A percentile compares a stretch with the other conserved stretches of the same genome.
Conservation (phyloP, 2,888 invertebrate genomes). For the Ophion costatus region DNA sequence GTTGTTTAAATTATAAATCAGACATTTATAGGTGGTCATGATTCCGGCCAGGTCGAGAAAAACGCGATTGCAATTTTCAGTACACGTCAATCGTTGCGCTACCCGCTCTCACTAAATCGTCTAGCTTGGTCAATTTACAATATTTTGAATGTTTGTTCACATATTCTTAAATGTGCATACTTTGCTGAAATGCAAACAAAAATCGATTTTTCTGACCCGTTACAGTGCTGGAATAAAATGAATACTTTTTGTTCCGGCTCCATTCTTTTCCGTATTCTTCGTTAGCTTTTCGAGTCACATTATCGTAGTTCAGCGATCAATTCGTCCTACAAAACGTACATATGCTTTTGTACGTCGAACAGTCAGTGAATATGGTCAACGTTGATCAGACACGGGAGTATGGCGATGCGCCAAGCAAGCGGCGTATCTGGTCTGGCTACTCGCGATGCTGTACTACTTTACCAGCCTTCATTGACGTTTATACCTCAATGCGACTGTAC, state of each 20-base stretch:
- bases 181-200: too few relatives aligned
- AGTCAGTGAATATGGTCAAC: slow-evolving; percentile 54
- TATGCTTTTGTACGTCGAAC: neutral
- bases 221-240: too few relatives aligned
- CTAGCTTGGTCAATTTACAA: too few relatives aligned
- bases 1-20: too few relatives aligned
- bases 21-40: too few relatives aligned
- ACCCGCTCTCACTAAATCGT: too few relatives aligned
- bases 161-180: too few relatives aligned
- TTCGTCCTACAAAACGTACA: neutral
- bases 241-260: neutral
- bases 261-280: neutral
- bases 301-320: neutral
- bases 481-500: slow-evolving; percentile 1
- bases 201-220: too few relatives aligned
- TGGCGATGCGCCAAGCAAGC: slow-evolving; percentile 39
- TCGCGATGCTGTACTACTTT: slow-evolving; percentile 21
- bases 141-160: too few relatives aligned
- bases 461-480: slow-evolving; percentile 29
- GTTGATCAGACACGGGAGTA: slow-evolving; percentile 49
- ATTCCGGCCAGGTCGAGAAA: too few relatives aligned
- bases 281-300: neutral
- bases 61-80: too few relatives aligned
- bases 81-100: too few relatives aligned
- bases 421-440: slow-evolving; percentile 12